Evolutionary conservation across 2,888 invertebrate genomes (phyloP), one percentile per base, ranked within the genome.

Genomic region (Apeira syringaria): DNA sequence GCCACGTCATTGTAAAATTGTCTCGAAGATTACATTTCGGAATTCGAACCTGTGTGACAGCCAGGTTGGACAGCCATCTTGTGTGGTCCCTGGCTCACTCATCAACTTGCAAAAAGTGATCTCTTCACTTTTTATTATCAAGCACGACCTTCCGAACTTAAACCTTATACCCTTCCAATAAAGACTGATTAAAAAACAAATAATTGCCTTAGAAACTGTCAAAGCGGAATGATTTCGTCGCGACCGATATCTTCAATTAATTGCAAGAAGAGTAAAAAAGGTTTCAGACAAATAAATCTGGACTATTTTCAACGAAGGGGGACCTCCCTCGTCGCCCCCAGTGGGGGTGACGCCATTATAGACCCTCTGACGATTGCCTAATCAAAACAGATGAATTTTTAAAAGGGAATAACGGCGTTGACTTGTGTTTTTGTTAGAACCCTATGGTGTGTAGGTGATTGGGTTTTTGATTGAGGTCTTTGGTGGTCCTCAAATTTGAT

Each of bases 211-310:
- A 79, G 74, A 61, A 72, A 60, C 80, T 80, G 86, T 85, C 85
- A 84, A 72, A 65, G 69, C 55, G 67, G 74, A 84, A 84, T 80
- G 79, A 81, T 81, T 83, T 80, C 75, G 78, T 84, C 74, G 77
- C 74, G 65, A 80, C 73, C 59, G 74, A 78, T 74, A 73, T 73
- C 56, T 68, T 54, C 75, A 80, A 80, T 83, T 83, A 84, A 83
- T 83, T 75, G 72, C 64, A 55, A 52, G 57, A 66, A 71, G 76
- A 52, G 47, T 37, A 66, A 74, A 78, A 75, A 69, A 66, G 62
- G 53, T 60, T 68, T 53, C 51, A 57, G 52, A 56, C 61, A 68
- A 71, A 79, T 74, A 73, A 42, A 42, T 42, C 26, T 10, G 29
- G 18, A 27, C 7, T 12, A 11, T 13, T 12, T 24, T 12, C 24